These are phyloP conservation scores for Scalopus aquaticus DNA, from an alignment of 2,113 vertebrate genomes.

Conservation along the genomic window DNA sequence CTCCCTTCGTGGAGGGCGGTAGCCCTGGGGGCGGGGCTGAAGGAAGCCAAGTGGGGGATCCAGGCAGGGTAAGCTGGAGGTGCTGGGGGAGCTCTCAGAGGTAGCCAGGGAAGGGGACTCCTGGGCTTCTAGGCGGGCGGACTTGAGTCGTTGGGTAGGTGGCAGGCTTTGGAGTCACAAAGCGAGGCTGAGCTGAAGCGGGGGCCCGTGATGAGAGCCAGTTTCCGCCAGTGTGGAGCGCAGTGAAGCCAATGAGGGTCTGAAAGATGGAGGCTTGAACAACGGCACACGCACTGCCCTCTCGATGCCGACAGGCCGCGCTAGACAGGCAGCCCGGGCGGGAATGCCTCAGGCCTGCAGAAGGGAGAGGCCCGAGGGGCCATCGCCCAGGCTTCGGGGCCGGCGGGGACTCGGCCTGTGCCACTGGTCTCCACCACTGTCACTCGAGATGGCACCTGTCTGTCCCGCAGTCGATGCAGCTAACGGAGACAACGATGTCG, in stretches of 20 bases:
- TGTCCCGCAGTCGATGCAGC: background rate
- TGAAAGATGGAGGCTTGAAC: conserved; percentile 59
- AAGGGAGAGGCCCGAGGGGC: no score
- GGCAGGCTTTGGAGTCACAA: background rate
- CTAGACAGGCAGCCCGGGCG: conserved; percentile 66
- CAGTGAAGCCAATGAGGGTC: conserved; percentile 61
- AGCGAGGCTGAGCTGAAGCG: background rate
- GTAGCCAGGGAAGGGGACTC: background rate
- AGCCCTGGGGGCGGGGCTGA: background rate
- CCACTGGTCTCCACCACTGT: background rate
- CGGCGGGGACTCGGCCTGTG: background rate
- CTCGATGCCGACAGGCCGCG: conserved; percentile 40
- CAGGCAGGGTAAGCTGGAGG: background rate
- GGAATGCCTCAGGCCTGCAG: conserved; percentile 51
- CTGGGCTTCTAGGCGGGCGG: background rate
- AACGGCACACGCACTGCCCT: conserved; percentile 51
- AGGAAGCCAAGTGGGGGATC: background rate
- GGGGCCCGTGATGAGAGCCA: background rate
- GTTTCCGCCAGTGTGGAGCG: no score
- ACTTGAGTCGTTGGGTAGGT: background rate
- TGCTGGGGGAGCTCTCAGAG: background rate
- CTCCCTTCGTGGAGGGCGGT: background rate
- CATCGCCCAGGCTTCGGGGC: background rate
- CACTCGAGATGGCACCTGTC: background rate
- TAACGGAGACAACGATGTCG: background rate